Conservation (phyloP, 2,888 invertebrate species). For the Acrobasis consociella region DNA sequence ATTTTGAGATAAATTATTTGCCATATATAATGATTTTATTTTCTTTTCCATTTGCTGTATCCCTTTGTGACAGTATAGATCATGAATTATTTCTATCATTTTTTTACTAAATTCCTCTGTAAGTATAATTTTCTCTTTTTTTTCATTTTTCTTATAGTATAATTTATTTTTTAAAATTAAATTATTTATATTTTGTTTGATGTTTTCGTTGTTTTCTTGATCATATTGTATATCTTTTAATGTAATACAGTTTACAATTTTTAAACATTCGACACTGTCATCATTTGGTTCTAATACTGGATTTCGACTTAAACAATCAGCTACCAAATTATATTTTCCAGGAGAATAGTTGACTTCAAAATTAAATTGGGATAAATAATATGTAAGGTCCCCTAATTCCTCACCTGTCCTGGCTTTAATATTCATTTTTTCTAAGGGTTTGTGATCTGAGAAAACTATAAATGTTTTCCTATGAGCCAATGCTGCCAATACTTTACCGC, state of each 20-base stretch:
- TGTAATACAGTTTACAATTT: no score
- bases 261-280: conserved; percentile 32
- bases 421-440: neutral
- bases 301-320: no score
- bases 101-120: conserved; percentile 24
- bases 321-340: conserved; percentile 11
- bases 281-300: conserved; percentile 26
- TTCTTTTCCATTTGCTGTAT: conserved; percentile 28
- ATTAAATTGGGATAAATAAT: conserved; percentile 4
- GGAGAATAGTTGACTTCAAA: conserved; percentile 19
- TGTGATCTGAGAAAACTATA: no score
- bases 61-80: conserved; percentile 21
- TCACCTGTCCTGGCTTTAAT: no score
- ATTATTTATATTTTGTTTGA: no score
- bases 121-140: no score
- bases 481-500: conserved; percentile 23
- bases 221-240: no score
- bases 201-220: no score
- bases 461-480: no score
- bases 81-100: neutral
- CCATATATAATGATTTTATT: conserved; percentile 7
- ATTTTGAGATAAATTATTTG: conserved; percentile 25
- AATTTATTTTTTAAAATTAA: no score
- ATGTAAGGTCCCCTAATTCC: conserved; percentile 5
- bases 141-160: no score